phyloP scores from a whole-genome alignment of 2,888 invertebrate species.

The Acrobasis suavella region DNA sequence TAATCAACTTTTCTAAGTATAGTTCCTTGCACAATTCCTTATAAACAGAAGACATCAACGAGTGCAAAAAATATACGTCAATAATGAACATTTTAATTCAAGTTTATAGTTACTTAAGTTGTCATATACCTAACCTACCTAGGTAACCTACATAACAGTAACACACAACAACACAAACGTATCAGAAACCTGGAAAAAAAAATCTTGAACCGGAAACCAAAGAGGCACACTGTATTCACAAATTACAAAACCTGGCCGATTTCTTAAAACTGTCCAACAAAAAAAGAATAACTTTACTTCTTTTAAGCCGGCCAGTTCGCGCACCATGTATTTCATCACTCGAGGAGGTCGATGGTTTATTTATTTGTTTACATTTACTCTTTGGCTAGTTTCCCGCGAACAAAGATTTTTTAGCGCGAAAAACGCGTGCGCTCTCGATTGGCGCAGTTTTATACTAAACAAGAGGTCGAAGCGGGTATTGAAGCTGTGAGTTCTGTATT shows the following conservation, averaged over 20 bases:
- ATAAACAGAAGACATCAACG: too few species aligned
- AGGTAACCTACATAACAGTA: too few species aligned
- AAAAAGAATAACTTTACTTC: neutral
- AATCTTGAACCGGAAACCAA: neutral
- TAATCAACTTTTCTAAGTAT: too few species aligned
- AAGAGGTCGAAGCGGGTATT: neutral
- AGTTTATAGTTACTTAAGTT: too few species aligned
- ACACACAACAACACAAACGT: neutral
- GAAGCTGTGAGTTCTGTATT: conserved; percentile 5
- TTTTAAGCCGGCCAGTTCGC: conserved; percentile 8
- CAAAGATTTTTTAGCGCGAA: neutral
- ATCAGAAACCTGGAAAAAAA: neutral
- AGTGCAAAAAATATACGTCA: too few species aligned
- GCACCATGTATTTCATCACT: conserved; percentile 19
- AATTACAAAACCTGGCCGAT: conserved; percentile 8
- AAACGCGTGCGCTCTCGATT: conserved; percentile 22
- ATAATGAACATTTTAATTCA: too few species aligned
- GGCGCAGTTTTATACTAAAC: conserved; percentile 24
- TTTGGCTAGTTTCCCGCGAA: conserved; percentile 2
- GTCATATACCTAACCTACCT: too few species aligned
- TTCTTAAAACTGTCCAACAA: neutral
- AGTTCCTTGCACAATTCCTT: too few species aligned
- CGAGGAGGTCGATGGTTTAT: conserved; percentile 10
- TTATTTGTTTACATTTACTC: conserved; percentile 16
- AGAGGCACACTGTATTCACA: neutral